Conservation (phyloP, 2,797 vertebrate species). For the Apogon hyalosoma region DNA sequence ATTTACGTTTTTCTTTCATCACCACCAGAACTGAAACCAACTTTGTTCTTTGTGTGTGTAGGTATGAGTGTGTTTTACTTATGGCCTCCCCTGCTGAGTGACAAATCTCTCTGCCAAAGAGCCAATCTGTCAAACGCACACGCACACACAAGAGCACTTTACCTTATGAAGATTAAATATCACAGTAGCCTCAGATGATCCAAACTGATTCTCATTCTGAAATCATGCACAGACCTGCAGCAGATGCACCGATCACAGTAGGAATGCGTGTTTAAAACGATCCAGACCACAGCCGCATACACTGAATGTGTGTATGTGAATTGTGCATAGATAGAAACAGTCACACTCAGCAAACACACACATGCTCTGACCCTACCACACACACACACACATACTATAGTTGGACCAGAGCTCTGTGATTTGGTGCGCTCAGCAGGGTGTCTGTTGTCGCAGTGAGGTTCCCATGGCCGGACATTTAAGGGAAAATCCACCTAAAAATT, state of each 20-base stretch:
- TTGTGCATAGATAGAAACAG: constrained; percentile 10
- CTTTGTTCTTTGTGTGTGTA: constrained; percentile 40
- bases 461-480: constrained; percentile 56
- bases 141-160: neutral
- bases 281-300: constrained; percentile 28
- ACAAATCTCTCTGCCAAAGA: constrained; percentile 71
- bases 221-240: constrained; percentile 34
- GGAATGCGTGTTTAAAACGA: constrained; percentile 61
- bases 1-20: constrained; percentile 26
- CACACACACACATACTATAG: constrained; percentile 42
- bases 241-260: constrained; percentile 32
- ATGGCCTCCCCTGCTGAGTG: constrained; percentile 62
- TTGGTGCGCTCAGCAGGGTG: constrained; percentile 63
- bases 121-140: constrained; percentile 57
- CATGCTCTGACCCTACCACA: constrained; percentile 27
- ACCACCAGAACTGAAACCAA: constrained; percentile 38
- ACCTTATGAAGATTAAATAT: constrained; percentile 56
- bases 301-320: neutral
- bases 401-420: constrained; percentile 58
- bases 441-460: constrained; percentile 61
- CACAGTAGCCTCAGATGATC: constrained; percentile 57
- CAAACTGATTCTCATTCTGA: constrained; percentile 37
- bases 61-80: constrained; percentile 45
- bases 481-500: constrained; percentile 42
- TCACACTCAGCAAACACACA: constrained; percentile 26